These are phyloP conservation scores for Mesitornis unicolor DNA, from an alignment of 2,113 vertebrate genomes.

Conservation along the genomic window DNA sequence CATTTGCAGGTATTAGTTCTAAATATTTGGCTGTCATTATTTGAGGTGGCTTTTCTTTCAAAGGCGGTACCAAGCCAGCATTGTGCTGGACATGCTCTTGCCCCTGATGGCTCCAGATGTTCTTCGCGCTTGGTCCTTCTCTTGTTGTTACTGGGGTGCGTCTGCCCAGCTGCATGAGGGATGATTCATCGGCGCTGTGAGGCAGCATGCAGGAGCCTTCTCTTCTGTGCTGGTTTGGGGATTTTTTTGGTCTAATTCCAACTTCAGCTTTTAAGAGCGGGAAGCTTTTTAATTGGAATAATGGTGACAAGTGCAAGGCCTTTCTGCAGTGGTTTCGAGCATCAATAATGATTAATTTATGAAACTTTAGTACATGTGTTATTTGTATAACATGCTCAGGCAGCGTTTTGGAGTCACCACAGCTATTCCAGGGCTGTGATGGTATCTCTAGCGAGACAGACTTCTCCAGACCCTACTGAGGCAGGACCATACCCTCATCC, in stretches of 20 bases:
- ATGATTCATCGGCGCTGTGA: fast-evolving
- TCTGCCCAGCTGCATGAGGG: fast-evolving
- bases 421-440: not conserved
- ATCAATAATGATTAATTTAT: not conserved
- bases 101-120: not conserved
- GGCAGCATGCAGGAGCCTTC: not conserved
- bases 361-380: fast-evolving
- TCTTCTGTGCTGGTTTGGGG: fast-evolving
- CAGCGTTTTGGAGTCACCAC: not conserved
- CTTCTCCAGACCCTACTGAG: not conserved
- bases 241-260: not conserved
- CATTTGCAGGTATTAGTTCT: fast-evolving
- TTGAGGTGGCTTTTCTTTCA: not conserved
- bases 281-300: not conserved
- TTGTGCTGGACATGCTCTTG: fast-evolving
- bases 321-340: not conserved
- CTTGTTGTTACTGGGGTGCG: fast-evolving
- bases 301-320: not conserved
- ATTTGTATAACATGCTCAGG: not conserved
- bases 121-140: not conserved
- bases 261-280: not conserved
- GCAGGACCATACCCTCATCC: not conserved
- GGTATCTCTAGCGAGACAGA: not conserved
- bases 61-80: fast-evolving
- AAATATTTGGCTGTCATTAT: fast-evolving